Evolutionary conservation across 2,797 vertebrate species (phyloP), one percentile per base, ranked within the genome.

Genomic region (Heterohyrax brucei): DNA sequence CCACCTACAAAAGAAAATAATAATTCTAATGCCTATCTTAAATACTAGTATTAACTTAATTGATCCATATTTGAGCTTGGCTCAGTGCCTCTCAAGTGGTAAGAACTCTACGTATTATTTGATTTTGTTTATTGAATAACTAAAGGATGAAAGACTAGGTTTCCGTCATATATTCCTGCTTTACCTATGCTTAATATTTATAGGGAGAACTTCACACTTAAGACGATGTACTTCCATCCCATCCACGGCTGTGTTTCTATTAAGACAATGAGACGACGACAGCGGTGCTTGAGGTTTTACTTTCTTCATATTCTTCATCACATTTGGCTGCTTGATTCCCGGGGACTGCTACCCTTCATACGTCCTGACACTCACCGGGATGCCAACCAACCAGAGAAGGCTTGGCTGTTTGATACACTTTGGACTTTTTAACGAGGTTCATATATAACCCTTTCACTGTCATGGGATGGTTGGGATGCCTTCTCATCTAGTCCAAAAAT

Each of bases 361-460:
- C 30, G 10, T 10, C 75, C n/a, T 48, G 66, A 88, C 61, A 66
- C 77, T 87, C 13, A 0, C 28, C 68, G 24, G 72, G 64, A 76
- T 53, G 21, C 28, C 19, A 91, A 48, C 50, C 8, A 2, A 30
- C 28, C 48, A 88, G 56, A 84, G 22, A 80, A 82, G 48, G 13
- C 30, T 90, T 9, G 53, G 62, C 2, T 70, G 80, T 44, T 68
- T 92, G 44, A 48, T 50, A 80, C 83, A 61, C 59, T 82, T 76
- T 53, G 44, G 44, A 70, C n/a, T 66, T 95, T 94, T 91, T 93
- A 72, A 94, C 82, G 79, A 95, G 82, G 12, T 70, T 95, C 91
- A 77, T 78, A 89, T 76, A 50, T 28, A 88, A 76, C 26, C 28
- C 70, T 84, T 96, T 93, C 5, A 39, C 86, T 89, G 8, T 80